phyloP scores from a whole-genome alignment of 2,797 vertebrate species.

The Leuciscus waleckii region DNA sequence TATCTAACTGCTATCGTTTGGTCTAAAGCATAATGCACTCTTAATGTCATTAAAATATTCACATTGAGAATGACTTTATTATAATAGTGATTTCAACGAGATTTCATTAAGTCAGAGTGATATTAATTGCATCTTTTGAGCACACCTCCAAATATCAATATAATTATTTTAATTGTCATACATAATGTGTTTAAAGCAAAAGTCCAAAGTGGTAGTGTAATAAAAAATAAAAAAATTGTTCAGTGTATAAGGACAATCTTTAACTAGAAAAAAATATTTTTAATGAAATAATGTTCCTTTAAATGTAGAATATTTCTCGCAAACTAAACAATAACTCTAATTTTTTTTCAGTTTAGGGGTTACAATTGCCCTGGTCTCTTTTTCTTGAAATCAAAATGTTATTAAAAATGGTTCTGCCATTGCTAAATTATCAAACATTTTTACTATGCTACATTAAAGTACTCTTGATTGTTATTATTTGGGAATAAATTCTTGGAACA shows the following conservation, averaged over 20 bases:
- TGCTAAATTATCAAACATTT: background rate
- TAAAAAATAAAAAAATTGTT: too few relatives aligned
- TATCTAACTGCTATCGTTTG: background rate
- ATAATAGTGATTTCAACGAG: background rate
- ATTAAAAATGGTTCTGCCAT: background rate
- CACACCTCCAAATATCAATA: background rate
- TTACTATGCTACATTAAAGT: background rate
- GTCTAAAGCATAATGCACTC: background rate
- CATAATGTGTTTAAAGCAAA: background rate
- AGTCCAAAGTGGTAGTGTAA: background rate
- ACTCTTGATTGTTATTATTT: background rate
- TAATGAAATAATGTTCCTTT: background rate
- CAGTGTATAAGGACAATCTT: background rate
- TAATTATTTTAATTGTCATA: background rate
- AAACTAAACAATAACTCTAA: background rate
- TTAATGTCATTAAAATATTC: background rate
- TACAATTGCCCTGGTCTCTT: background rate
- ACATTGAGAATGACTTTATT: background rate
- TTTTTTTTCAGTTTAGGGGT: too few relatives aligned
- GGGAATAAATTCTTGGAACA: background rate
- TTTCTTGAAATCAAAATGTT: background rate
- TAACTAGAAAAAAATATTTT: background rate
- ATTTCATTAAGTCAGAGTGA: background rate
- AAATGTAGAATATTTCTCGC: background rate
- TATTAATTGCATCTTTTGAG: background rate